Evolutionary conservation across 2,888 invertebrate species (phyloP).

Genomic region (Chaitophorus viminalis): DNA sequence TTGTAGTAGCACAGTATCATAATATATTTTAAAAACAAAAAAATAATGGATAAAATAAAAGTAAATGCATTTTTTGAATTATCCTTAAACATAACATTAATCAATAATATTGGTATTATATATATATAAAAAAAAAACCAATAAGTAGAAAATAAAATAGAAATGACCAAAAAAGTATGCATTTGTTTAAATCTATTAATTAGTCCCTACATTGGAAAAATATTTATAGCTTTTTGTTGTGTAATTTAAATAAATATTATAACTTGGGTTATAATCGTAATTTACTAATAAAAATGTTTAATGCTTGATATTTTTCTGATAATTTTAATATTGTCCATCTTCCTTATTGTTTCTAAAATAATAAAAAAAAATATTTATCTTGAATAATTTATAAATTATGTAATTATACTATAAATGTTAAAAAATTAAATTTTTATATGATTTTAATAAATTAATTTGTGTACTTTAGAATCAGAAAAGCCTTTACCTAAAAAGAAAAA

Average conservation of each 20-base stretch:
- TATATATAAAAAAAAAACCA: too few relatives aligned
- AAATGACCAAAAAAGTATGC: too few relatives aligned
- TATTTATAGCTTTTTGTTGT: neutral
- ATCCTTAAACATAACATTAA: too few relatives aligned
- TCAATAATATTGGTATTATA: too few relatives aligned
- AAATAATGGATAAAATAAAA: too few relatives aligned
- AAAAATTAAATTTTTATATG: neutral
- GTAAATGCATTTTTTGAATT: too few relatives aligned
- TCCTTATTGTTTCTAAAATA: neutral
- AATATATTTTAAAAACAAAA: too few relatives aligned
- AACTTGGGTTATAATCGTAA: neutral
- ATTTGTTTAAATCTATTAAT: too few relatives aligned
- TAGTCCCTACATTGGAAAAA: too few relatives aligned
- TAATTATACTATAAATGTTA: too few relatives aligned
- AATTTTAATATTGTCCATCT: neutral
- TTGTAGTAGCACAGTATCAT: too few relatives aligned
- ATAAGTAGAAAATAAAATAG: too few relatives aligned
- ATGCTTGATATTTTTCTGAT: neutral
- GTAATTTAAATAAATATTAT: neutral
- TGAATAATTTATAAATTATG: neutral
- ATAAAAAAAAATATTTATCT: neutral
- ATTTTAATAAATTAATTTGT: neutral
- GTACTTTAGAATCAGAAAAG: constrained; percentile 24
- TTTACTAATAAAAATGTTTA: neutral
- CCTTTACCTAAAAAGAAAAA: constrained; percentile 18